phyloP scores from a whole-genome alignment of 2,888 invertebrate species.

The Pristionchus arcanus region DNA sequence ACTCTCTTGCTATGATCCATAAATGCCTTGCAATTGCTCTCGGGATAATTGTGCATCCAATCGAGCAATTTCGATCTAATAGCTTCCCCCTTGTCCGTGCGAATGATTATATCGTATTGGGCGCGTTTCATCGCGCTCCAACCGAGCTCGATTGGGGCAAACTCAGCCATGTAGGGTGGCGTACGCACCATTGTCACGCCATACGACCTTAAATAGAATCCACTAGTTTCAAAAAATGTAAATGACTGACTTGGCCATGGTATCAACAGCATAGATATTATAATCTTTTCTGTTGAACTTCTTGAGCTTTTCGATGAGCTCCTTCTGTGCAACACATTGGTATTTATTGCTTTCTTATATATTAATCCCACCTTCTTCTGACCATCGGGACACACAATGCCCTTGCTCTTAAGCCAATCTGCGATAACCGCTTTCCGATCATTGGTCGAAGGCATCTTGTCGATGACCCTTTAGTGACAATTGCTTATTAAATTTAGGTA shows the following conservation, averaged over 20 bases:
- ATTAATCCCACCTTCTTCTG: not conserved
- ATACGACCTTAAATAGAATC: not conserved
- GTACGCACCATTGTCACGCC: not conserved
- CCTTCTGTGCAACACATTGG: not conserved
- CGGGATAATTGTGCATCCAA: not conserved
- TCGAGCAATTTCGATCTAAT: not conserved
- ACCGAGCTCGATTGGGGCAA: slow-evolving; percentile 3
- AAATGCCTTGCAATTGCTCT: not conserved
- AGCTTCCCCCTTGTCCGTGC: not conserved
- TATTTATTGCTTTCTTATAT: not conserved
- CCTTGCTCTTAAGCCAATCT: not conserved
- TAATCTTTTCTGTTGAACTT: not conserved
- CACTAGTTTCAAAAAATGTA: not conserved
- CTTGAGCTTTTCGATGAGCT: not conserved
- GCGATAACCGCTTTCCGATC: not conserved
- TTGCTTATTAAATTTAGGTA: not conserved
- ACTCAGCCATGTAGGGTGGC: not conserved
- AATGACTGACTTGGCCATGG: not conserved
- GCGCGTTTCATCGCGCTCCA: slow-evolving; percentile 1
- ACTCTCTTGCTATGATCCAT: not conserved
- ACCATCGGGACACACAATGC: not conserved
- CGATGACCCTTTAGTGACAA: not conserved
- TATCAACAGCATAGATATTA: not conserved
- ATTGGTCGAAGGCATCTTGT: not conserved
- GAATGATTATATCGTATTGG: not conserved